Percentiles rank a stretch among this genome's conserved stretches.
phyloP scores from a whole-genome alignment of 2,888 invertebrate genomes.

The Papilio gigon region DNA sequence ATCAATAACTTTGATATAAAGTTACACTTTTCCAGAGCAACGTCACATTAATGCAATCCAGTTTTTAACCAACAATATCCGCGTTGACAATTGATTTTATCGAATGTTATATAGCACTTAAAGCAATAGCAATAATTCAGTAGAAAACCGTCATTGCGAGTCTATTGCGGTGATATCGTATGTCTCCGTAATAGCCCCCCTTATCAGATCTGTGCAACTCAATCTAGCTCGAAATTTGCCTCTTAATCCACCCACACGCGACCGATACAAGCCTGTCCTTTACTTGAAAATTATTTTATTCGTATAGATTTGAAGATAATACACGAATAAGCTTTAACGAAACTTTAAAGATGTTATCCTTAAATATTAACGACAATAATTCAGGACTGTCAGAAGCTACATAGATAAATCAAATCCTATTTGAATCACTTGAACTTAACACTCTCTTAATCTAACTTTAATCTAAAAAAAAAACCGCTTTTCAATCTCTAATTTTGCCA shows the following conservation, averaged over 20 bases:
- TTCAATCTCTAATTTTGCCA: too few species aligned
- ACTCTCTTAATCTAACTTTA: too few species aligned
- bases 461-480: too few species aligned
- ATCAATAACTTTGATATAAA: neutral
- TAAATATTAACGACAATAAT: neutral
- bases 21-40: neutral
- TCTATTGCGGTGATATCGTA: slow-evolving; percentile 25
- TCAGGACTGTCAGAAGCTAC: neutral
- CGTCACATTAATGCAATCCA: neutral
- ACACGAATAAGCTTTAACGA: neutral
- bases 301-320: neutral
- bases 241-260: slow-evolving; percentile 29
- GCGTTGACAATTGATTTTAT: slow-evolving; percentile 22
- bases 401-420: too few species aligned
- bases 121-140: slow-evolving; percentile 25
- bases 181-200: slow-evolving; percentile 25
- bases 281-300: slow-evolving; percentile 5
- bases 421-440: too few species aligned
- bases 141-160: slow-evolving; percentile 26
- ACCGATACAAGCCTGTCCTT: neutral
- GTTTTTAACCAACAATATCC: neutral
- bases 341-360: neutral
- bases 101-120: slow-evolving; percentile 6
- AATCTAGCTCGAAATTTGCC: slow-evolving; percentile 27
- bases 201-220: slow-evolving; percentile 30